phyloP scores from a whole-genome alignment of 2,113 vertebrate species.

The Syrmaticus mikado region DNA sequence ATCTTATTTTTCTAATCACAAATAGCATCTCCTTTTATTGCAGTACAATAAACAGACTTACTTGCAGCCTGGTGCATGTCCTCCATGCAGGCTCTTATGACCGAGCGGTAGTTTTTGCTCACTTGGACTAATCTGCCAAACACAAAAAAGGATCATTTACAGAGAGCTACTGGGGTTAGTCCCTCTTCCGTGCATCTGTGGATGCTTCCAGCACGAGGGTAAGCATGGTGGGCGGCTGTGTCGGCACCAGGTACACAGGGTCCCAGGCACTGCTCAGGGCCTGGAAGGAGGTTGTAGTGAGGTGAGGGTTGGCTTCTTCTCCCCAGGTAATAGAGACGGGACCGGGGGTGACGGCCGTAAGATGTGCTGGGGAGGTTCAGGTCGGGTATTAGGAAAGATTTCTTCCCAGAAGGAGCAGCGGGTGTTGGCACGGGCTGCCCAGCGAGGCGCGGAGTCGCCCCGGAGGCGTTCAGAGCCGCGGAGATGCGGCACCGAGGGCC shows the following conservation, averaged over 20 bases:
- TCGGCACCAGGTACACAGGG: accelerated
- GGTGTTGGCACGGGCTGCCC: no score
- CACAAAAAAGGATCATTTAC: neutral
- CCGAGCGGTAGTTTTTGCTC: slow-evolving; percentile 96
- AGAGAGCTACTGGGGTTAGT: neutral
- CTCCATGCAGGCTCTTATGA: slow-evolving; percentile 95
- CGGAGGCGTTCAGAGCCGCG: no score
- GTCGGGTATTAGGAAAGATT: no score
- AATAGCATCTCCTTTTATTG: neutral
- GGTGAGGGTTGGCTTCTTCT: no score
- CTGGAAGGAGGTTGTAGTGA: no score
- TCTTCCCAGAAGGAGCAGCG: no score
- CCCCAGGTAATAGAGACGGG: no score
- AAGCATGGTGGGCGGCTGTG: neutral
- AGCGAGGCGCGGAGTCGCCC: no score
- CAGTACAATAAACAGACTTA: slow-evolving; percentile 49
- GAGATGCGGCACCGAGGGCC: no score
- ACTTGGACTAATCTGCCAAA: slow-evolving; percentile 89
- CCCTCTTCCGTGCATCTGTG: neutral
- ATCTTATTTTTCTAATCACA: neutral
- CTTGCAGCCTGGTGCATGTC: slow-evolving; percentile 91
- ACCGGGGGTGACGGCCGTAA: no score
- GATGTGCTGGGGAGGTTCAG: no score
- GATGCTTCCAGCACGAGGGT: neutral
- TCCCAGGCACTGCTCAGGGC: neutral